These are phyloP conservation scores for Austrolebias charrua DNA, from an alignment of 2,797 vertebrate genomes.

Conservation along the genomic window DNA sequence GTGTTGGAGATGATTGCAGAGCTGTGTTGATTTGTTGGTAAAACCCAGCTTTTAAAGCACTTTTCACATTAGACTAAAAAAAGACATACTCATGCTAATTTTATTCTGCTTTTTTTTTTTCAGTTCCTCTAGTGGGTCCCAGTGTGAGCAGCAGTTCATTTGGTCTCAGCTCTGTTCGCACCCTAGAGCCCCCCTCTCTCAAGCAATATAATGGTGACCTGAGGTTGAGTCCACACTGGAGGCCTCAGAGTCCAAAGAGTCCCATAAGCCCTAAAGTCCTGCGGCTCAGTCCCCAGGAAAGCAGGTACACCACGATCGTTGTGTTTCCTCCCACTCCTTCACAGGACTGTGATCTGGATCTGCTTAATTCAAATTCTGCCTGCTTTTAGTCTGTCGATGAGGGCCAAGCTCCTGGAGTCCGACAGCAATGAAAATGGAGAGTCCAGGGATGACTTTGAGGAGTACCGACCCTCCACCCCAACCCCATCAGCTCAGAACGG, in stretches of 20 bases:
- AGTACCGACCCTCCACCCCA: constrained; percentile 71
- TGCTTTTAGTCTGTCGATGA: constrained; percentile 74
- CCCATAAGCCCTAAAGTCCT: constrained; percentile 85
- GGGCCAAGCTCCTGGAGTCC: constrained; percentile 78
- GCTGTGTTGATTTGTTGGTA: constrained; percentile 15
- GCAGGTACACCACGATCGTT: constrained; percentile 72
- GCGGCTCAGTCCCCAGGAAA: constrained; percentile 85
- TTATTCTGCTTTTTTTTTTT: background rate
- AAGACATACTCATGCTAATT: background rate
- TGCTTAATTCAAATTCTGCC: background rate
- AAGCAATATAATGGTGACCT: constrained; percentile 85
- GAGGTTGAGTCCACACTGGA: constrained; percentile 80
- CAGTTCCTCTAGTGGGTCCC: constrained; percentile 80
- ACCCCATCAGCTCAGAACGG: constrained; percentile 63
- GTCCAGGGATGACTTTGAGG: constrained; percentile 78
- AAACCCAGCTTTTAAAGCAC: constrained; percentile 19
- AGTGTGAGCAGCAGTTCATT: constrained; percentile 79
- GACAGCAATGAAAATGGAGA: constrained; percentile 78
- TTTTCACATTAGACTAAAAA: constrained; percentile 18
- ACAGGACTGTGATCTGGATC: background rate
- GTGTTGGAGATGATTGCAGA: constrained; percentile 22
- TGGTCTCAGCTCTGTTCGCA: constrained; percentile 76
- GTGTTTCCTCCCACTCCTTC: background rate
- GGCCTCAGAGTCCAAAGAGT: constrained; percentile 86
- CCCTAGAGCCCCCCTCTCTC: constrained; percentile 69